Base-by-base conservation (phyloP, 2,888 invertebrate species). In the Phengaris alcon region DNA sequence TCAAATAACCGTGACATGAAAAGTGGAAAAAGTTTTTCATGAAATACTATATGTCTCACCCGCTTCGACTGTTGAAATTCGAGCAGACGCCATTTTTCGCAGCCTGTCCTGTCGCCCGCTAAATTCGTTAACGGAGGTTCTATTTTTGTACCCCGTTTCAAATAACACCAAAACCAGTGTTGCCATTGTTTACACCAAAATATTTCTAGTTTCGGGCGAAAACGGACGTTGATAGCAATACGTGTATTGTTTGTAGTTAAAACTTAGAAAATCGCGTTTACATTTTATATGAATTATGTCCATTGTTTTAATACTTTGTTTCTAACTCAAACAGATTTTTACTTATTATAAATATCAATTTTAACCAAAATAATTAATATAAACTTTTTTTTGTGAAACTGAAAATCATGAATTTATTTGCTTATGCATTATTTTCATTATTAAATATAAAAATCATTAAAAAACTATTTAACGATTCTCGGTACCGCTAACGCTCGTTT, bases 61-160 rank as follows among this genome's bases (percentile, higher is more conserved):
- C 68, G 68, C 55, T 12, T 75, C 68, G 75, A 69, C 75, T 55
- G 75, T 69, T 75, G 75, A 68, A 69, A 75, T 55, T 55, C 69
- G 55, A 75, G 46, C 68, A 46, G 44, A 55, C 55, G 55, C 68
- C 6, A 54, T 74, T 75, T 75, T 75, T 55, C 69, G 55, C 75
- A 10, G 74, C 46, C 69, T 46, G 55, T 69, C 68, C 75, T 69
- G 75, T 22, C 55, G 68, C 69, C 75, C 46, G 15, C 69, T 75
- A 55, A 75, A 75, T 75, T 75, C 75, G 69, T 75, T 68, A 75
- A 48, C 75, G 54, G 68, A 68, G 55, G 48, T 69, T 75, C 55
- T 57, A 69, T 75, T 57, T 75, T 70, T 70, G 48, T 35, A 48
- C 54, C 55, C 54, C 74, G 22, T 55, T 69, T 55, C 69, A 57